A percentile compares a stretch with the other conserved stretches of the same genome.
Evolutionary conservation across 2,888 invertebrate genomes (phyloP).

Genomic region (Orchesellides sinensis): DNA sequence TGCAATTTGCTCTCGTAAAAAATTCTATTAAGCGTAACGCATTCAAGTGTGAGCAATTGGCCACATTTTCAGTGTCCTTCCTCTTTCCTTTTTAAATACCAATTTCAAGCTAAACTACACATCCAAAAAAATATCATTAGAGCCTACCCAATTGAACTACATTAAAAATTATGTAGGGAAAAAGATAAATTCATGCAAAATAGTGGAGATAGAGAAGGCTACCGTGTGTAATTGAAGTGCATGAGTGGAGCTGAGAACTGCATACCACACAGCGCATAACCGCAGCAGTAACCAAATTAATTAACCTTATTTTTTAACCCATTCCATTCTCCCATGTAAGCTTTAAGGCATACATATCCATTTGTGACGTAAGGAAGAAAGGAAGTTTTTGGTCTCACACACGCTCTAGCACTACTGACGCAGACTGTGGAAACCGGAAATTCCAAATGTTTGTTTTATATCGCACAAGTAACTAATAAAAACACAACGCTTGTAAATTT

Average conservation of each 20-base stretch:
- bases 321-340: background rate
- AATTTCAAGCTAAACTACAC: conserved; percentile 36
- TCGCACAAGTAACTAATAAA: too few relatives aligned
- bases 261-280: background rate
- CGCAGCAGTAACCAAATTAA: too few relatives aligned
- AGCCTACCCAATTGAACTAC: too few relatives aligned
- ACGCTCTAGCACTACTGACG: background rate
- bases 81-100: conserved; percentile 51
- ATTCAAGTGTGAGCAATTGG: conserved; percentile 45
- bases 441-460: conserved; percentile 12
- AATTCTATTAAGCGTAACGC: conserved; percentile 20
- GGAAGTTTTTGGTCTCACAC: background rate
- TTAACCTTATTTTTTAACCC: conserved; percentile 28
- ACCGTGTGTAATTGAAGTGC: conserved; percentile 1
- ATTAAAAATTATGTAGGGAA: conserved; percentile 1
- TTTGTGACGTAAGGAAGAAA: conserved; percentile 37
- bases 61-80: conserved; percentile 4
- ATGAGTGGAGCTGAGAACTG: background rate
- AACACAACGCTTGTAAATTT: background rate
- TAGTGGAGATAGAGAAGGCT: background rate
- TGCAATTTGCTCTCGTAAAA: background rate
- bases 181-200: background rate
- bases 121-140: too few relatives aligned
- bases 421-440: conserved; percentile 50
- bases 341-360: background rate